phyloP scores from a whole-genome alignment of 2,113 vertebrate species.

The Sturnus vulgaris region DNA sequence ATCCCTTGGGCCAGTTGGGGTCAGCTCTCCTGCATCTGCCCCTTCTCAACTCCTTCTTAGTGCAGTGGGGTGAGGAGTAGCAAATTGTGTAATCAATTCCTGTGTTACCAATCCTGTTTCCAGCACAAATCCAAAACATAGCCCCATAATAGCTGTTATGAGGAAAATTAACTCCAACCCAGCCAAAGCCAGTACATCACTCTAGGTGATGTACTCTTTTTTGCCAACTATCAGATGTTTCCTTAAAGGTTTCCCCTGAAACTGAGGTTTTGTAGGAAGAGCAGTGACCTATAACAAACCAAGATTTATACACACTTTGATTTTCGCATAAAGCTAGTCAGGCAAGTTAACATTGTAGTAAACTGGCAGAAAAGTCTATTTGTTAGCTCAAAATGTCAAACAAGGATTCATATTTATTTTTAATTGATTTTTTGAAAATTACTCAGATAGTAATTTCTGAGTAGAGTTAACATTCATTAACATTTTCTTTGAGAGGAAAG shows the following conservation, averaged over 20 bases:
- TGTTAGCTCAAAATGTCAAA: neutral
- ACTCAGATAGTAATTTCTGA: neutral
- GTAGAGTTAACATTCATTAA: neutral
- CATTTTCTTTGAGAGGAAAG: neutral
- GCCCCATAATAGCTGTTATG: accelerated
- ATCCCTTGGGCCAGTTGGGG: accelerated
- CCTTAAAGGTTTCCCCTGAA: neutral
- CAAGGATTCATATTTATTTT: neutral
- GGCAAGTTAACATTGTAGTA: neutral
- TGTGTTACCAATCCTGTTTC: neutral
- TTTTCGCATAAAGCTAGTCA: neutral
- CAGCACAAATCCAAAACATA: neutral
- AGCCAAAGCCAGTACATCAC: neutral
- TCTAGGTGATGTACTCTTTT: neutral
- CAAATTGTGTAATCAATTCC: neutral
- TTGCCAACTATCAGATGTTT: neutral
- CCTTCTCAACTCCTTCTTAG: accelerated
- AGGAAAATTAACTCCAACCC: neutral
- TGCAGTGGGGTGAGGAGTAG: accelerated
- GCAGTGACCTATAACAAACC: neutral
- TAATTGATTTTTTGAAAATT: neutral
- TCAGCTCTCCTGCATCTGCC: neutral
- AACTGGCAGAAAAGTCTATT: neutral
- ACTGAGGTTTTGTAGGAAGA: neutral
- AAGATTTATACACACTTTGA: neutral